Percentiles rank a stretch among this genome's conserved stretches.
Evolutionary conservation across 2,113 vertebrate genomes (phyloP).

Genomic region (Trematomus loennbergii): DNA sequence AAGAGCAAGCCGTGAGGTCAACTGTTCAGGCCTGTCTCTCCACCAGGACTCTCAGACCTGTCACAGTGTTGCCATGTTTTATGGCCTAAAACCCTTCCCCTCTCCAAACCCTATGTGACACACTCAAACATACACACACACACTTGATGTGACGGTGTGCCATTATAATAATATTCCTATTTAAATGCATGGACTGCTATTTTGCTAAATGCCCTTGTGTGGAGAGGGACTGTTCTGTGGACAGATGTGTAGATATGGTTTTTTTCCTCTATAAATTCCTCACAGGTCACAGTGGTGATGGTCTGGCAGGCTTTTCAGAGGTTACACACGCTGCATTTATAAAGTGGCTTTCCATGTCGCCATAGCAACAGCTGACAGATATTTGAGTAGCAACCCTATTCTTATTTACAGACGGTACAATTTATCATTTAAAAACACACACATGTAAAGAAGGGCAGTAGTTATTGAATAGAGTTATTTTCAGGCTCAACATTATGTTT

Average conservation of each 20-base stretch:
- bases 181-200: slow-evolving; percentile 97
- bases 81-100: slow-evolving; percentile 59
- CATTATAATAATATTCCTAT: slow-evolving; percentile 97
- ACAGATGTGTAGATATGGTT: slow-evolving; percentile 61
- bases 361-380: slow-evolving; percentile 30
- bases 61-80: slow-evolving; percentile 73
- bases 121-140: slow-evolving; percentile 38
- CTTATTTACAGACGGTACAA: neutral
- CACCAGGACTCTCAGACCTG: slow-evolving; percentile 60
- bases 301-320: slow-evolving; percentile 28
- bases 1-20: slow-evolving; percentile 68
- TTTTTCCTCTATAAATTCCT: slow-evolving; percentile 27
- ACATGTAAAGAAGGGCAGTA: neutral
- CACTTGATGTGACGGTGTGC: slow-evolving; percentile 73
- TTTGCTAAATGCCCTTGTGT: slow-evolving; percentile 86
- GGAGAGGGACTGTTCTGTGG: slow-evolving; percentile 46
- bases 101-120: slow-evolving; percentile 41
- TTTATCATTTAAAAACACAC: slow-evolving; percentile 13
- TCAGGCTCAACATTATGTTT: neutral
- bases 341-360: slow-evolving; percentile 2
- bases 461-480: no score
- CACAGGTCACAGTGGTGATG: slow-evolving; percentile 42
- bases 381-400: slow-evolving; percentile 18
- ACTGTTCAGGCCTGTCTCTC: slow-evolving; percentile 67
- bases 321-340: slow-evolving; percentile 39